Evolutionary conservation across 2,113 vertebrate species (phyloP).

Genomic region (Leptobrachium ailaonicum): DNA sequence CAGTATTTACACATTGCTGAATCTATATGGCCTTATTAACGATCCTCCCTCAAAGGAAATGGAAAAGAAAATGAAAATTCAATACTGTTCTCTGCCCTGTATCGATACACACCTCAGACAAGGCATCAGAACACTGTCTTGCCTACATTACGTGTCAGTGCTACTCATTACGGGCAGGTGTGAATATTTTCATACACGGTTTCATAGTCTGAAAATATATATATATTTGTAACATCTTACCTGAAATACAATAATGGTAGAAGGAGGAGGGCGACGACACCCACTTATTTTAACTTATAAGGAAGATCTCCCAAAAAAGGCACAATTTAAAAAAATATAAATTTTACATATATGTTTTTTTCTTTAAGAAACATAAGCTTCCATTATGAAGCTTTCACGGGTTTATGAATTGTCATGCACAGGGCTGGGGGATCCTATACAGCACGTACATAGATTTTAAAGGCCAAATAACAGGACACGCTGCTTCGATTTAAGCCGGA

Average conservation of each 20-base stretch:
- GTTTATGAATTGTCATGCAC: conserved; percentile 70
- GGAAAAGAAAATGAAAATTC: background rate
- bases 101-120: background rate
- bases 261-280: no score
- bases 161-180: background rate
- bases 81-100: background rate
- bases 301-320: conserved; percentile 61
- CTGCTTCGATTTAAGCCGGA: conserved; percentile 53
- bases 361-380: conserved; percentile 58
- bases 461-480: conserved; percentile 54
- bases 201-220: background rate
- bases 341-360: conserved; percentile 51
- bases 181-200: background rate
- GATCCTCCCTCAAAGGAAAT: background rate
- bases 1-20: conserved; percentile 40
- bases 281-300: background rate
- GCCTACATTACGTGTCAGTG: background rate
- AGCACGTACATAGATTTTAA: conserved; percentile 46
- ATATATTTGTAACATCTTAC: background rate
- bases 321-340: conserved; percentile 57
- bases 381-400: conserved; percentile 70
- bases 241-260: background rate
- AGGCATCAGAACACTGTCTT: conserved; percentile 5
- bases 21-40: conserved; percentile 12
- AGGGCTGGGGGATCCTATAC: conserved; percentile 57